Percentiles rank a stretch among this genome's conserved stretches.
phyloP scores from a whole-genome alignment of 1,140 invertebrate genomes.

The Lepeophtheirus salmonis region DNA sequence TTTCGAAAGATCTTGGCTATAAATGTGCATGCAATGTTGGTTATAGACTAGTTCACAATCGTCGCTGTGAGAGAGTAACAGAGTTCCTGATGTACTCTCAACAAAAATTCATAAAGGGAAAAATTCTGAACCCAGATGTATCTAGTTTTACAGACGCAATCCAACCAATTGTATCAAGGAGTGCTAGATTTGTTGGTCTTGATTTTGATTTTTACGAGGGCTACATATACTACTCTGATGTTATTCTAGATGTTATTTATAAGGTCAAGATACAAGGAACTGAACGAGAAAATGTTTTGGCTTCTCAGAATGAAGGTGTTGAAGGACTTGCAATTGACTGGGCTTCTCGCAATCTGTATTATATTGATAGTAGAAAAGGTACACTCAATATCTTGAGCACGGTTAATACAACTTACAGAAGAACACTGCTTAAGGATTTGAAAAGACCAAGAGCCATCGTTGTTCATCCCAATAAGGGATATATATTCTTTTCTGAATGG shows the following conservation, averaged over 20 bases:
- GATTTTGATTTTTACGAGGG: constrained; percentile 82
- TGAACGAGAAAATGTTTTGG: constrained; percentile 68
- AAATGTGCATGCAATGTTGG: constrained; percentile 86
- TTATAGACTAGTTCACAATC: constrained; percentile 39
- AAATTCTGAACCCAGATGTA: constrained; percentile 67
- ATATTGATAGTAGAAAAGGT: constrained; percentile 87
- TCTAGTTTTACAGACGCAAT: constrained; percentile 87
- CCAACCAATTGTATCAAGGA: constrained; percentile 39
- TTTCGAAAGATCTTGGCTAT: constrained; percentile 49
- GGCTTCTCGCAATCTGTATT: constrained; percentile 92
- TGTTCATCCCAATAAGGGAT: constrained; percentile 83
- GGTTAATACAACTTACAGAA: constrained; percentile 55
- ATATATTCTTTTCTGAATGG: constrained; percentile 87
- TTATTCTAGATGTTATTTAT: constrained; percentile 89
- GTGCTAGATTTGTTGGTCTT: constrained; percentile 85
- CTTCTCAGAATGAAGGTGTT: constrained; percentile 89
- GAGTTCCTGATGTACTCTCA: constrained; percentile 95
- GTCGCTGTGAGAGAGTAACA: constrained; percentile 33
- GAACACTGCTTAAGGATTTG: constrained; percentile 65
- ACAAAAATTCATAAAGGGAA: constrained; percentile 86
- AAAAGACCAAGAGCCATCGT: constrained; percentile 84
- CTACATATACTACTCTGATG: constrained; percentile 90
- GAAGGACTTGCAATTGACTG: constrained; percentile 92
- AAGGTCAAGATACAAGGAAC: constrained; percentile 31
- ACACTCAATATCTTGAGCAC: constrained; percentile 82